Base-by-base conservation (phyloP, 2,797 vertebrate species). In the Setipinna tenuifilis region DNA sequence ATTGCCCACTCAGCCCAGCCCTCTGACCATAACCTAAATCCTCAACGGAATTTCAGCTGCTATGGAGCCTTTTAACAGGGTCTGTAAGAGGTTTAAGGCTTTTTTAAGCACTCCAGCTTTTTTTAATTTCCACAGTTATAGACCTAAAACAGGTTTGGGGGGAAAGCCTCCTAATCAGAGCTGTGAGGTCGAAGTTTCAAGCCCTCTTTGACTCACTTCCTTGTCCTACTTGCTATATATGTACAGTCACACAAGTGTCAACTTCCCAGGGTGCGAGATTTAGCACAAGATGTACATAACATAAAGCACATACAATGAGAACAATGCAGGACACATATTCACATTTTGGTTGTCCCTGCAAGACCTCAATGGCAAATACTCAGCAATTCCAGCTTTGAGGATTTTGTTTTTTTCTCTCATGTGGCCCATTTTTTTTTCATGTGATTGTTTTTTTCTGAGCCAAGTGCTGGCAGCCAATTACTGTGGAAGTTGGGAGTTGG, bases 71-170 rank as follows among this genome's bases (percentile, higher is more conserved):
- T 90, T 90, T 87, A 89, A 50, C 87, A 88, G 87, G 88, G 86
- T 92, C 88, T 89, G 62, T 93, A 91, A 94, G 92, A 93, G 92
- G 89, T 94, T 94, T 93, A 93, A 82, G 23, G 57, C 28, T 81
- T 89, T 88, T 88, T 87, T 75, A 50, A 82, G 17, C 84, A 59
- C 82, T 83, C 31, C 65, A 25, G n/a, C 28, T 81, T 84, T 90
- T 87, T 89, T 85, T 61, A 48, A 85, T 88, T 91, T 88, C 81
- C 86, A 85, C 83, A 57, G 54, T 62, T 83, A 86, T 10, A 2
- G 86, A 90, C 83, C 82, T 85, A 50, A 58, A 11, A 82, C 84
- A 86, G 59, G 85, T 87, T 88, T 82, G 71, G 87, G 58, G 82
- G 61, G 82, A 50, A 82, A 83, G 62, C 87, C 84, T 90, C 71